Percentiles rank a stretch among this genome's conserved stretches.
phyloP scores from a whole-genome alignment of 2,797 vertebrate species.

The Myotis vivesi region DNA sequence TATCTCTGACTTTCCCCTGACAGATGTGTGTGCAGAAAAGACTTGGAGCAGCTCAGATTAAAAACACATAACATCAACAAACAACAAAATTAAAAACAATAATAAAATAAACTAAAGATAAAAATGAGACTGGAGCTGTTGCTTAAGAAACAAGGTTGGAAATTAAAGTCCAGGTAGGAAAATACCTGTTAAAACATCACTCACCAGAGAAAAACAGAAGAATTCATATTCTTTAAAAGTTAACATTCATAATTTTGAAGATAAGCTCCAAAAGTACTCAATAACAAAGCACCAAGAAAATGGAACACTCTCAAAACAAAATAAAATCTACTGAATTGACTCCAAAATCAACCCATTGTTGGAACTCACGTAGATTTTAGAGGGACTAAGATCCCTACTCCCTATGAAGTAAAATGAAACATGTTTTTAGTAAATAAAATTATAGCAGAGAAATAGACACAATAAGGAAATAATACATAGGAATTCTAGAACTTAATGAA shows the following conservation, averaged over 20 bases:
- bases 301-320: not conserved
- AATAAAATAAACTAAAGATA: not conserved
- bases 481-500: not conserved
- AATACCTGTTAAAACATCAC: not conserved
- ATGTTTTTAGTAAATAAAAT: not conserved
- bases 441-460: not conserved
- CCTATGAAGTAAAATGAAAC: not conserved
- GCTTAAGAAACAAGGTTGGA: not conserved
- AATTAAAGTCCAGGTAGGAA: not conserved
- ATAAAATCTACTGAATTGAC: not conserved
- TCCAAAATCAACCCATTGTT: not conserved
- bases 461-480: not conserved
- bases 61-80: not conserved
- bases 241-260: not conserved
- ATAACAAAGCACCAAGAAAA: not conserved
- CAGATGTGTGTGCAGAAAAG: not conserved
- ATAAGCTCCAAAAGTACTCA: not conserved
- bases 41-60: not conserved
- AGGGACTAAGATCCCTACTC: not conserved
- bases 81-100: not conserved
- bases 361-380: not conserved
- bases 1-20: not conserved
- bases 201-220: not conserved
- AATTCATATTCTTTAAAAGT: not conserved
- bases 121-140: not conserved